phyloP scores from a whole-genome alignment of 2,888 invertebrate genomes.

The Hartigia nigra region DNA sequence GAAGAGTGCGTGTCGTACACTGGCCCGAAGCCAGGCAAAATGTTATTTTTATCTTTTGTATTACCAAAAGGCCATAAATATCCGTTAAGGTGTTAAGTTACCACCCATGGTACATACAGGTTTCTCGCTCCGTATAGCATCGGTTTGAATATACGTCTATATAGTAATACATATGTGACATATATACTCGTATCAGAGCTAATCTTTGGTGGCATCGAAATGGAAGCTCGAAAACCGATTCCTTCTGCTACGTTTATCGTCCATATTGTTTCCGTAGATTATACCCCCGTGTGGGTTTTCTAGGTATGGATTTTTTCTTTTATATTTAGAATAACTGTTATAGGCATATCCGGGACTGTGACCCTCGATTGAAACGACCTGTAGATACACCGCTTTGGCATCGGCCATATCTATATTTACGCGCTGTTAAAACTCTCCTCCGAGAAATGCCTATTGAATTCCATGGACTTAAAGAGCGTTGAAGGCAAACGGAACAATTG shows the following conservation, averaged over 20 bases:
- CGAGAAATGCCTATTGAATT: slow-evolving; percentile 54
- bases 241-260: background rate
- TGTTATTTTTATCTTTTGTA: slow-evolving; percentile 39
- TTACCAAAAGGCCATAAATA: slow-evolving; percentile 43
- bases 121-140: slow-evolving; percentile 17
- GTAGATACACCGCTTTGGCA: background rate
- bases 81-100: slow-evolving; percentile 45
- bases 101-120: slow-evolving; percentile 36
- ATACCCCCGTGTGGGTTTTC: background rate
- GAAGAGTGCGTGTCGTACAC: background rate
- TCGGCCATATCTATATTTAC: slow-evolving; percentile 31
- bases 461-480: slow-evolving; percentile 35
- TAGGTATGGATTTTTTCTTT: background rate
- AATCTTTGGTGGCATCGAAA: slow-evolving; percentile 39
- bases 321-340: background rate
- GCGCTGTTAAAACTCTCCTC: slow-evolving; percentile 30
- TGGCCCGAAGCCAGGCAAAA: slow-evolving; percentile 32
- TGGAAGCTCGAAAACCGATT: background rate
- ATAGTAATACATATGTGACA: slow-evolving; percentile 4
- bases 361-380: background rate
- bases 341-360: background rate
- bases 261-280: background rate
- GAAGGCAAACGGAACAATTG: slow-evolving; percentile 48
- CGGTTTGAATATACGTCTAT: slow-evolving; percentile 8
- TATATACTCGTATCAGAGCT: slow-evolving; percentile 27